Evolutionary conservation across 2,797 vertebrate genomes (phyloP).

Genomic region (Phrynocephalus forsythii): DNA sequence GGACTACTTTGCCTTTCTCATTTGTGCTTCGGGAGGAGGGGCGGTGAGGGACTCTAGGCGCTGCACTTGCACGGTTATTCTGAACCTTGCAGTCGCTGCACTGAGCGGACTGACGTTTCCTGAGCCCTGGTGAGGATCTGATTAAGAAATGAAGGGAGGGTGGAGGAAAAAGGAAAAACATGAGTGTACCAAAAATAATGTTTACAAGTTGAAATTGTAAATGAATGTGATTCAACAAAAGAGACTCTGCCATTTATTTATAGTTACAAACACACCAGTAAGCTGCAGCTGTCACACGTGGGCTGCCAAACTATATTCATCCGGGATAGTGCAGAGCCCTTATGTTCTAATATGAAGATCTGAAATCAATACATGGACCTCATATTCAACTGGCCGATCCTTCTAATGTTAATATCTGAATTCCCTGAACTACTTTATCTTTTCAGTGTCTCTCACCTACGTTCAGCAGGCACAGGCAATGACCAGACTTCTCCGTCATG

Average conservation of each 20-base stretch:
- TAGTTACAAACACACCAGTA: neutral
- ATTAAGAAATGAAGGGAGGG: constrained; percentile 56
- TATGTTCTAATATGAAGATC: neutral
- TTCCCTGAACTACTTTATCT: constrained; percentile 9
- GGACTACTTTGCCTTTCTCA: constrained; percentile 84
- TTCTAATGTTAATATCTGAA: neutral
- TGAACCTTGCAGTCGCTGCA: constrained; percentile 87
- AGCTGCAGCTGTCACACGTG: neutral
- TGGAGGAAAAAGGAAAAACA: constrained; percentile 50
- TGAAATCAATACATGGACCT: neutral
- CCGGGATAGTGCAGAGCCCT: neutral
- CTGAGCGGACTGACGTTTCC: constrained; percentile 84
- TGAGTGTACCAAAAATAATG: constrained; percentile 28
- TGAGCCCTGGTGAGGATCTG: constrained; percentile 88
- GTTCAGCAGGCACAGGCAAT: constrained; percentile 88
- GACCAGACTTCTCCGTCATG: constrained; percentile 89
- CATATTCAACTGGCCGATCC: neutral
- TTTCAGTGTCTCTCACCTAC: constrained; percentile 81
- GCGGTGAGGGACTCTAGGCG: constrained; percentile 83
- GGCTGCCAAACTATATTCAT: neutral
- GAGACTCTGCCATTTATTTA: neutral
- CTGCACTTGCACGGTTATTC: constrained; percentile 81
- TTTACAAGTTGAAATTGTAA: neutral
- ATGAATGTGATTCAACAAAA: neutral
- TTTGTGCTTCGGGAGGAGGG: constrained; percentile 82